Evolutionary conservation across 1,140 invertebrate species (phyloP).

Genomic region (Helicoverpa zea): DNA sequence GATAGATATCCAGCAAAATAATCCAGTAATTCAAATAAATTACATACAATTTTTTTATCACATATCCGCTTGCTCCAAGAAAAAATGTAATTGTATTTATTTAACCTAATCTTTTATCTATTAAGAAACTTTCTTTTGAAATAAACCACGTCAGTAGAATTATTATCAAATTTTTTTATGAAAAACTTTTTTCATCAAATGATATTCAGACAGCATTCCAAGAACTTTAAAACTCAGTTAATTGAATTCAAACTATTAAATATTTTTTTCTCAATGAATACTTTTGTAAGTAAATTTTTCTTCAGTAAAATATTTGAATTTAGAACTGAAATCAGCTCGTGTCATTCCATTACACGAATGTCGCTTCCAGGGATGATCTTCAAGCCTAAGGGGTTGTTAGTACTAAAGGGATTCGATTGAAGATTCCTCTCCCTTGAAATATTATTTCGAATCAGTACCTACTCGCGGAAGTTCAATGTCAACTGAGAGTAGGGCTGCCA

Average conservation of each 20-base stretch:
- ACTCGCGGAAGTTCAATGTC: neutral
- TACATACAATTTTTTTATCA: too few species aligned
- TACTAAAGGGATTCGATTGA: conserved; percentile 28
- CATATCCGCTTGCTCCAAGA: too few species aligned
- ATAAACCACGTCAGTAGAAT: too few species aligned
- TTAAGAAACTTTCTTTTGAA: too few species aligned
- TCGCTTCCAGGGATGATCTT: conserved; percentile 46
- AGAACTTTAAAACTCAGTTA: too few species aligned
- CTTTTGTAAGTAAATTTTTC: conserved; percentile 7
- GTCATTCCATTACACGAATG: conserved; percentile 55
- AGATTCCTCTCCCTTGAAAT: conserved; percentile 3
- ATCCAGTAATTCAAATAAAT: too few species aligned
- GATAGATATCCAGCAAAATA: too few species aligned
- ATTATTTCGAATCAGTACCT: neutral
- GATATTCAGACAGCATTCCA: too few species aligned
- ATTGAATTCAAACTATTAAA: neutral
- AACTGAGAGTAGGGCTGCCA: neutral
- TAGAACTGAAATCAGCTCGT: conserved; percentile 23
- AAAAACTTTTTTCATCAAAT: too few species aligned
- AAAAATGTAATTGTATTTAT: too few species aligned
- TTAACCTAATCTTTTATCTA: too few species aligned
- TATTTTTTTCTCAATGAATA: neutral
- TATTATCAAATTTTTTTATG: too few species aligned
- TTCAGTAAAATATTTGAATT: conserved; percentile 1
- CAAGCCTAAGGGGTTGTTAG: conserved; percentile 39